Evolutionary conservation across 2,888 invertebrate genomes (phyloP).

Genomic region (Magallana nippona): DNA sequence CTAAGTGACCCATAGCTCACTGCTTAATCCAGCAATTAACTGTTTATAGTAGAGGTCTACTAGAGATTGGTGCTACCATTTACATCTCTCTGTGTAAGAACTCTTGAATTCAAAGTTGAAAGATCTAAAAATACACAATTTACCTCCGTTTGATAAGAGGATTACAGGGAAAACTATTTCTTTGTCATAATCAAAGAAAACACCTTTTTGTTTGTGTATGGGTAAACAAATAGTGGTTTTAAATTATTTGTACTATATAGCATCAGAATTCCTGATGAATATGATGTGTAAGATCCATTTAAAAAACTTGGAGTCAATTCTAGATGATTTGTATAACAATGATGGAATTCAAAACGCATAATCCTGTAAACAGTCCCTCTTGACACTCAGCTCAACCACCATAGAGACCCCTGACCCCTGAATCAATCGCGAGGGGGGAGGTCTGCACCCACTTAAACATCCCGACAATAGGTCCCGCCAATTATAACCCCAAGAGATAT

Average conservation of each 20-base stretch:
- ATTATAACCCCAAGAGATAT: background rate
- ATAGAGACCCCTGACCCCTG: background rate
- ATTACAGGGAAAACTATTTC: too few species aligned
- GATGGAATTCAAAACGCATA: background rate
- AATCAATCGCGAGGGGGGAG: background rate
- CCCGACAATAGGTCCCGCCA: background rate
- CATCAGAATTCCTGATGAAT: background rate
- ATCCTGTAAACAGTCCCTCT: background rate
- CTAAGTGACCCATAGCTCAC: background rate
- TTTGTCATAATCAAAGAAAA: too few species aligned
- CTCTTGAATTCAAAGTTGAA: background rate
- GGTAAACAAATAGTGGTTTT: too few species aligned
- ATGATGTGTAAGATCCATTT: background rate
- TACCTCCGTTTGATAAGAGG: too few species aligned
- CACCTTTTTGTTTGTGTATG: too few species aligned
- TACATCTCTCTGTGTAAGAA: background rate
- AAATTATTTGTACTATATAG: too few species aligned
- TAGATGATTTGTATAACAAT: background rate
- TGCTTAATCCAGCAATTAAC: background rate
- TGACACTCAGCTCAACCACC: background rate
- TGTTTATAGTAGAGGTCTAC: background rate
- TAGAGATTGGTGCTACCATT: background rate
- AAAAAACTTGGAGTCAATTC: background rate
- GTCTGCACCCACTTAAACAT: background rate
- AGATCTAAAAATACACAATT: too few species aligned